These are phyloP conservation scores for Flexamia atlantica DNA, from an alignment of 2,888 invertebrate species.

Conservation along the genomic window DNA sequence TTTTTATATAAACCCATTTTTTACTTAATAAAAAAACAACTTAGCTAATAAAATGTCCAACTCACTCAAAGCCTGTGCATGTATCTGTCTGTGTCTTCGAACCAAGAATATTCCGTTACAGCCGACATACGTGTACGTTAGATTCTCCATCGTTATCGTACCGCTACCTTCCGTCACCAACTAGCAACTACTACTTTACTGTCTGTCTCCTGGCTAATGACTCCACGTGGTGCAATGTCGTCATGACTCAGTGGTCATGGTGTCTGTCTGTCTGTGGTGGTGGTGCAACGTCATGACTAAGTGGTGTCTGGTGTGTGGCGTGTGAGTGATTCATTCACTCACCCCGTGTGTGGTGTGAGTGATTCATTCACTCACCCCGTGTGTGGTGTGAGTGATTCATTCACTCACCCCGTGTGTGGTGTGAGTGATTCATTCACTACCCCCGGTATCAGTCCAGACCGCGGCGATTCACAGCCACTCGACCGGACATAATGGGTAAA, in stretches of 20 bases:
- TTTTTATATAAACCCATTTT: too few species aligned
- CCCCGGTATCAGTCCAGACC: not conserved
- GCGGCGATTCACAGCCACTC: not conserved
- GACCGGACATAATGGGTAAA: conserved; percentile 7
- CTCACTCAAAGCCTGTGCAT: not conserved
- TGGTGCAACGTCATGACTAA: conserved; percentile 12
- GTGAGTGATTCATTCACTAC: conserved; percentile 17
- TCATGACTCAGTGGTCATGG: too few species aligned
- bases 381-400: not conserved
- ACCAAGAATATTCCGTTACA: not conserved
- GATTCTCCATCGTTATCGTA: not conserved
- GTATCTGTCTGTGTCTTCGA: not conserved
- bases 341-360: not conserved
- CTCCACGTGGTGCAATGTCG: not conserved
- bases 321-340: conserved; percentile 10
- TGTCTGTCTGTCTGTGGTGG: too few species aligned
- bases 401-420: not conserved
- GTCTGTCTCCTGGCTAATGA: not conserved
- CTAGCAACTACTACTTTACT: not conserved
- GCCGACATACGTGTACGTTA: not conserved
- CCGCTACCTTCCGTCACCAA: not conserved
- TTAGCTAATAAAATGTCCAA: too few species aligned
- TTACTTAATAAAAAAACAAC: too few species aligned
- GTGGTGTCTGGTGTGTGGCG: not conserved
- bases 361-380: conserved; percentile 23